These are phyloP conservation scores for Psophia crepitans DNA, from an alignment of 2,113 vertebrate species.

Conservation along the genomic window DNA sequence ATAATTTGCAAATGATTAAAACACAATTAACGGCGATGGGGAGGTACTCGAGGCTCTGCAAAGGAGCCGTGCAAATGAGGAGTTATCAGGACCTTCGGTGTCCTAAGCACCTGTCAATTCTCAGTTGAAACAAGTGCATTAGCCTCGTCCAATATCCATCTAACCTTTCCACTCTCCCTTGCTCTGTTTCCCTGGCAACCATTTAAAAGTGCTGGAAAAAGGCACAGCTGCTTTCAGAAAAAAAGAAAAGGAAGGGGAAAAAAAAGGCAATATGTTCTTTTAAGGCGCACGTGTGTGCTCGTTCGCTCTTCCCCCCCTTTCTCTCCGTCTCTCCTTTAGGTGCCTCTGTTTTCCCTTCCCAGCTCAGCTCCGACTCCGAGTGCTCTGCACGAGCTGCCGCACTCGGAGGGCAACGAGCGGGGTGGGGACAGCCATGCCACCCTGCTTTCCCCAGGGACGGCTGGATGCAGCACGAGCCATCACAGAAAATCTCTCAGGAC, in stretches of 20 bases:
- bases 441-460: neutral
- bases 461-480: accelerated
- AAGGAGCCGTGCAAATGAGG: constrained; percentile 57
- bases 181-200: constrained; percentile 80
- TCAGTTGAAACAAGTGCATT: constrained; percentile 74
- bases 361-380: neutral
- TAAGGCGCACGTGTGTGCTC: neutral
- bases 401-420: neutral
- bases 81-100: constrained; percentile 52
- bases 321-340: neutral
- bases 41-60: constrained; percentile 35
- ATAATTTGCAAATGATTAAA: constrained; percentile 68
- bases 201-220: constrained; percentile 76
- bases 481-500: neutral
- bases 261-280: constrained; percentile 50
- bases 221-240: constrained; percentile 68
- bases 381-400: accelerated
- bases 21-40: constrained; percentile 60
- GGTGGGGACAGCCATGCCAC: neutral
- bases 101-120: constrained; percentile 72
- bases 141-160: constrained; percentile 72
- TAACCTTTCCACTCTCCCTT: constrained; percentile 76
- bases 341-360: neutral
- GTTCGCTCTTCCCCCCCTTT: neutral
- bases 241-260: neutral